phyloP scores from a whole-genome alignment of 2,113 vertebrate species.

The Catharus fuscescens region DNA sequence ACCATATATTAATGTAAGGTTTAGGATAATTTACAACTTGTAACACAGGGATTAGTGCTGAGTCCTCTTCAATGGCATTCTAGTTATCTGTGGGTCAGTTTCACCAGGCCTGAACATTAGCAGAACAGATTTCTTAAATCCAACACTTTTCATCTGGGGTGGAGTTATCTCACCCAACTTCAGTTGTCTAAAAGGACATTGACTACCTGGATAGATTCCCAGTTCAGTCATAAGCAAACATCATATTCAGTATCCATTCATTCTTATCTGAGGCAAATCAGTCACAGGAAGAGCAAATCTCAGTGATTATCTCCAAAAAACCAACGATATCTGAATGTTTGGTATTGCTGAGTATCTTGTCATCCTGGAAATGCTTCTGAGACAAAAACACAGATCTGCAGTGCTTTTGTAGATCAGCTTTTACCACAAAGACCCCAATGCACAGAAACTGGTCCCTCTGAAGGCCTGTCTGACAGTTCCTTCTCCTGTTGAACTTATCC shows the following conservation, averaged over 20 bases:
- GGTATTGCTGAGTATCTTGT: accelerated
- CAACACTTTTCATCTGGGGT: not conserved
- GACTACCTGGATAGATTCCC: not conserved
- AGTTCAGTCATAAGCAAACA: not conserved
- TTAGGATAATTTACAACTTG: not conserved
- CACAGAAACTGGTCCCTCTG: not conserved
- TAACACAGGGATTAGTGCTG: not conserved
- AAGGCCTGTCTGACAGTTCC: not conserved
- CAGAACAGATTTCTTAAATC: not conserved
- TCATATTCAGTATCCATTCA: not conserved
- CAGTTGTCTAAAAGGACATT: not conserved
- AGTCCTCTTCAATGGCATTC: not conserved
- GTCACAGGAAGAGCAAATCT: not conserved
- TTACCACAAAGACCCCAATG: not conserved
- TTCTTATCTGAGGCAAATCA: not conserved
- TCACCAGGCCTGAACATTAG: not conserved
- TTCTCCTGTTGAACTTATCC: not conserved
- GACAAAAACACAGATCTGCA: not conserved
- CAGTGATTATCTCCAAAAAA: not conserved
- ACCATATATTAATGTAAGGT: not conserved
- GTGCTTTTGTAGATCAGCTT: not conserved
- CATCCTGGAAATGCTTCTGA: not conserved
- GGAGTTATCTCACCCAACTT: not conserved
- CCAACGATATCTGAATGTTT: not conserved
- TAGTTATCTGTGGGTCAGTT: not conserved